Percentiles rank a stretch among this genome's conserved stretches.
phyloP scores from a whole-genome alignment of 2,113 vertebrate genomes.

The Mus musculus region DNA sequence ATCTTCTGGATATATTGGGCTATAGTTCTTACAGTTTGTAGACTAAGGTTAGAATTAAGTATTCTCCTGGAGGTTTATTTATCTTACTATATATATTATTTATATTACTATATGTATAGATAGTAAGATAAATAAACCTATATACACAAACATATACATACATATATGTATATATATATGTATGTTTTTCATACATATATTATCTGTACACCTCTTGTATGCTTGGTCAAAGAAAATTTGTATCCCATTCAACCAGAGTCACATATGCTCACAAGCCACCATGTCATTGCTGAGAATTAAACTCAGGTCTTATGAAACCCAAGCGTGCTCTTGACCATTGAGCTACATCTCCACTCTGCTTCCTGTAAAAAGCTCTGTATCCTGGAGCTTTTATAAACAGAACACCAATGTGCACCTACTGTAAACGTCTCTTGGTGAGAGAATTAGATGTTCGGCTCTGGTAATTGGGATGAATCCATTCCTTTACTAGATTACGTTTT shows the following conservation, averaged over 20 bases:
- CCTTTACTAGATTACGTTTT: neutral
- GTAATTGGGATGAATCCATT: neutral
- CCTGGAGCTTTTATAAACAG: neutral
- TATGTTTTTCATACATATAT: neutral
- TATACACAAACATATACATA: too few relatives aligned
- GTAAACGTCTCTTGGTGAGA: neutral
- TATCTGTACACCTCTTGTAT: neutral
- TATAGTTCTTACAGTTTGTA: too few relatives aligned
- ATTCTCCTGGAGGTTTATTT: neutral
- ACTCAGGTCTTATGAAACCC: neutral
- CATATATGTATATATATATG: neutral
- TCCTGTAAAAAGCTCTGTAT: too few relatives aligned
- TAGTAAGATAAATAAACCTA: too few relatives aligned
- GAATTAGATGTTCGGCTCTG: neutral
- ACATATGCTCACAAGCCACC: neutral
- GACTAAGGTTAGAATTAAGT: too few relatives aligned
- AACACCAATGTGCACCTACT: neutral
- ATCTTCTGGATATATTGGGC: too few relatives aligned
- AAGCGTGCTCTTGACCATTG: neutral
- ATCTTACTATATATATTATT: neutral
- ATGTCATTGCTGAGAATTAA: neutral
- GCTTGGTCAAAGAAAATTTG: neutral
- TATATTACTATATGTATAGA: too few relatives aligned
- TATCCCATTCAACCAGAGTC: neutral
- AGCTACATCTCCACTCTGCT: neutral